Base-by-base conservation (phyloP, 1,140 invertebrate genomes). In the Zaprionus davidi region DNA sequence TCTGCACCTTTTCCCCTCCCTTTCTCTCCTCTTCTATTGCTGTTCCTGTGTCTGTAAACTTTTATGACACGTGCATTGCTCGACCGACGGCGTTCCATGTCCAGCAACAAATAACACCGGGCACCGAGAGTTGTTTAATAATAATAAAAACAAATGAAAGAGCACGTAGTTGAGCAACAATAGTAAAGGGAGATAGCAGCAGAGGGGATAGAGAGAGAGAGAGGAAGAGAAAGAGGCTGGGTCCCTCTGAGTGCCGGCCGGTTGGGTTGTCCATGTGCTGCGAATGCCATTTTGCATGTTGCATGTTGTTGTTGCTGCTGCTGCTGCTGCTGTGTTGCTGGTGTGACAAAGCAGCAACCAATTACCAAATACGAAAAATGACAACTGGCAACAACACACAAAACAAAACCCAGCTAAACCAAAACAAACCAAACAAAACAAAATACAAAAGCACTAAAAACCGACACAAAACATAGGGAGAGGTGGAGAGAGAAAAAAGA, bases 81-180 rank as follows among this genome's bases (percentile, higher is more conserved):
- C 77, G 57, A 67, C 57, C 63, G 62, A 51, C 46, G 55, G 24
- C 69, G 62, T 36, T 60, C 11, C 62, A 56, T 62, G 60, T 62
- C 69, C 82, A 67, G 67, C 78, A 81, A 84, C 82, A 85, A 84
- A 84, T 81, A 81, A 81, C 58, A 57, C 60, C 51, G 72, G 69
- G 69, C 83, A 79, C 75, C 73, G 69, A 88, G 83, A 81, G 78
- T 88, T 87, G 78, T 87, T 88, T 87, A 87, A 87, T 87, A 87
- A 87, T 87, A 87, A 87, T 87, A 87, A 87, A 87, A 87, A 87
- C 83, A 88, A 87, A 87, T 87, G 84, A 87, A 87, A 87, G 78
- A 87, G 81, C 83, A 88, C 81, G 83, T 87, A 88, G 80, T 81
- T 86, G 73, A 69, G 79, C 64, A 76, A 77, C 74, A 77, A 76